phyloP scores from a whole-genome alignment of 2,888 invertebrate species.

The Luffia ferchaultella region DNA sequence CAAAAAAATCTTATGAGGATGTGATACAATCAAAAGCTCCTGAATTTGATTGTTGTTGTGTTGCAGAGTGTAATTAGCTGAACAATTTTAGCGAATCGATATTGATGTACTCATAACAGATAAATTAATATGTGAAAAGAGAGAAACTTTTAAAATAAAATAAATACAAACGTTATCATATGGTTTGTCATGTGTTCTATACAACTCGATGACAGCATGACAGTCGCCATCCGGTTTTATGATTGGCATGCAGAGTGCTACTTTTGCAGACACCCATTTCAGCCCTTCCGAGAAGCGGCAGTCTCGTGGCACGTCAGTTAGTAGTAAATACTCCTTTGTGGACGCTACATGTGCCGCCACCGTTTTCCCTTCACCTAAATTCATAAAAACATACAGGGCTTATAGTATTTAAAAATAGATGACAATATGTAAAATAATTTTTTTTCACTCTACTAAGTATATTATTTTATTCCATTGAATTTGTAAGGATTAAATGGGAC shows the following conservation, averaged over 20 bases:
- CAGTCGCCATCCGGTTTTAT: constrained; percentile 66
- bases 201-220: constrained; percentile 67
- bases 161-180: constrained; percentile 42
- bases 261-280: constrained; percentile 62
- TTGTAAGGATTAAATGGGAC: no score
- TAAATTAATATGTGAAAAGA: no score
- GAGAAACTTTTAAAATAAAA: no score
- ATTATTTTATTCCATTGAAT: background rate
- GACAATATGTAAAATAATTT: background rate
- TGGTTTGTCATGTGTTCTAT: constrained; percentile 38
- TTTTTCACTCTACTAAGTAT: background rate
- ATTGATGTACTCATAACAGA: no score
- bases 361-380: constrained; percentile 55
- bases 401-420: background rate
- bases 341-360: constrained; percentile 66
- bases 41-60: no score
- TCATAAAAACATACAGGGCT: background rate
- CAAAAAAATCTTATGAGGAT: background rate
- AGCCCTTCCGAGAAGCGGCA: constrained; percentile 65
- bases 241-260: constrained; percentile 67
- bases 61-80: no score
- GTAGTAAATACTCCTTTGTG: constrained; percentile 59
- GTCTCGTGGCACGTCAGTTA: constrained; percentile 64
- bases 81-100: no score
- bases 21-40: background rate